Conservation (phyloP, 1,140 invertebrate genomes). For the Diuraphis noxia region DNA sequence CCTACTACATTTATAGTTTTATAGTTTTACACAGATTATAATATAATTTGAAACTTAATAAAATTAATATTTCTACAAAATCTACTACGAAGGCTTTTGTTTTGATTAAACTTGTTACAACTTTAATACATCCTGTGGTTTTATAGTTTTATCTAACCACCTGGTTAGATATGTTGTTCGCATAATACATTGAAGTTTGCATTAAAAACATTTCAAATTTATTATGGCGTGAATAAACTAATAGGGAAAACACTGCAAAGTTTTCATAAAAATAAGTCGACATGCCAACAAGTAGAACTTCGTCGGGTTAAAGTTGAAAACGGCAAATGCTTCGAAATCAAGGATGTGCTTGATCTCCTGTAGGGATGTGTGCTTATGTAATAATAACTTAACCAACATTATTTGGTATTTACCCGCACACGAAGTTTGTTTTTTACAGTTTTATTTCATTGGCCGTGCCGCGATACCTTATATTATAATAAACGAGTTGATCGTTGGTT, state of each 20-base stretch:
- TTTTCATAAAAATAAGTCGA: not conserved
- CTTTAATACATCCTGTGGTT: not conserved
- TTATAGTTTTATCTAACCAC: not conserved
- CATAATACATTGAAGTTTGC: not conserved
- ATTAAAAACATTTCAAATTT: constrained; percentile 2
- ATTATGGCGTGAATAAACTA: not conserved
- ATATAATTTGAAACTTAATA: not conserved
- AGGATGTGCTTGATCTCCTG: not conserved
- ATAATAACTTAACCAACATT: not conserved
- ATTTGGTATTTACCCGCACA: no score
- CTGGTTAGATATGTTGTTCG: not conserved
- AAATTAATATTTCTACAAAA: not conserved
- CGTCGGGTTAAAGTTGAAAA: not conserved
- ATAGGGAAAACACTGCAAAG: not conserved
- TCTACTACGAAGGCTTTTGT: not conserved
- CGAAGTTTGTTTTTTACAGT: not conserved
- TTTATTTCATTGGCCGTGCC: not conserved
- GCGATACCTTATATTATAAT: not conserved
- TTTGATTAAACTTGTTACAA: not conserved
- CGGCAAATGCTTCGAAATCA: not conserved
- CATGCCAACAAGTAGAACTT: not conserved
- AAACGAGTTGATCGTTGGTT: not conserved
- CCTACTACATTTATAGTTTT: no score
- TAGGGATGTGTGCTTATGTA: not conserved
- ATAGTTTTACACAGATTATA: not conserved